Evolutionary conservation across 2,113 vertebrate species (phyloP), one percentile per base, ranked within the genome.

Genomic region (Campylorhamphus procurvoides): DNA sequence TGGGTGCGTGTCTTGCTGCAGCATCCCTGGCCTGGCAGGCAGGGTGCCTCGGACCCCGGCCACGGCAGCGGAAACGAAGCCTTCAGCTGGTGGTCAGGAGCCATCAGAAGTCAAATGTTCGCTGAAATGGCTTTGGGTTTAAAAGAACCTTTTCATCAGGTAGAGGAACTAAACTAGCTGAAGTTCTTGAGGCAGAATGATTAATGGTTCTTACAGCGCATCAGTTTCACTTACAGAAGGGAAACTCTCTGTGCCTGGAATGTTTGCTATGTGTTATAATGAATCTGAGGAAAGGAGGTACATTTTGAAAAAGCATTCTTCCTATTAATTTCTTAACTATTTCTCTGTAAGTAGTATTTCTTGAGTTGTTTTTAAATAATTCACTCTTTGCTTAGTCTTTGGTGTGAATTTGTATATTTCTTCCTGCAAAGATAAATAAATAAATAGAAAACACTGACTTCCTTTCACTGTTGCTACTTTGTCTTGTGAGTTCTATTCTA

Each of bases 1-100:
- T 3, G 31, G 6, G 4, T 0, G 7, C 13, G 19, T 11, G 2
- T 1, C 63, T 12, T 0, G 24, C 5, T 0, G 24, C 5, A 1
- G 33, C 18, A 0, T 1, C 5, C 17, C 55, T 2, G 83, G 3
- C 2, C 9, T 1, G 7, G 64, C 28, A 1, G n/a, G 0, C 23
- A 0, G 7, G 7, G 5, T 7, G 12, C 14, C 49, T 23, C 2
- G 3, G 8, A 4, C 23, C 72, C 12, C 0, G 39, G 18, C 25
- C 31, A 0, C 16, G 4, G 46, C 39, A 0, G 2, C 2, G 22
- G 42, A 11, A 47, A 5, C 0, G 3, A 3, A 5, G 35, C 85
- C 35, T 42, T 12, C 67, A 4, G 19, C 49, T 12, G 25, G 29
- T 50, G 59, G 37, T n/a, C 56, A 10, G 72, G 12, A 27, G 27